Base-by-base conservation (phyloP, 1,140 invertebrate species). In the Drosophila kanapiae region DNA sequence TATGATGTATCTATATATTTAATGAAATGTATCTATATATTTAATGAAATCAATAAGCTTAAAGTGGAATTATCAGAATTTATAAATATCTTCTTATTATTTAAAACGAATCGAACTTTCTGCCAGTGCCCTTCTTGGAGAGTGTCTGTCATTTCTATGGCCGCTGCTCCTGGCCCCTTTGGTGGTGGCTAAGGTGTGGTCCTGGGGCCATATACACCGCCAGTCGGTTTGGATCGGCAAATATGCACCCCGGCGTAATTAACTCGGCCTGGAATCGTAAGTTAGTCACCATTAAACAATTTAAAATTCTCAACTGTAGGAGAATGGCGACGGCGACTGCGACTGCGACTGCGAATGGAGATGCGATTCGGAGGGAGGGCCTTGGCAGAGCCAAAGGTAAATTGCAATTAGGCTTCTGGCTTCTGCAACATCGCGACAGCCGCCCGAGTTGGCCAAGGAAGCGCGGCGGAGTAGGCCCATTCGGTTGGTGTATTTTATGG, bases 271-370 rank as follows among this genome's bases (percentile, higher is more conserved):
- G 78, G 85, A 90, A 90, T 90, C 85, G 85, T 90, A 90, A 90
- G 86, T 90, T 90, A 90, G 85, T 91, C 85, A 90, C 85, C 85
- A 90, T 90, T 90, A 90, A 90, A 90, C 85, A 91, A 90, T 90
- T 90, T 90, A 90, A 90, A 90, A 90, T 90, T 91, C 81, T 80
- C 75, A 84, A 84, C 85, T 38, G 45, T 53, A 80, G 62, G 65
- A 47, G 51, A 53, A 29, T 31, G 16, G 58, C 13, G 33, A 58
- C 43, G 14, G 58, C 13, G 33, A 58, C 43, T 18, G 43, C 27
- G 48, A 53, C 29, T 6, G 6, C 38, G 38, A 49, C 27, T 4
- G 47, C 48, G 48, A 31, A 2, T 31, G 49, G 62, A 42, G 64
- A 38, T 37, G 35, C 40, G 35, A 38, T 57, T 69, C 40, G 31